A percentile compares a stretch with the other conserved stretches of the same genome.
These are phyloP conservation scores for Acanthisitta chloris DNA, from an alignment of 2,113 vertebrate genomes.

Conservation along the genomic window DNA sequence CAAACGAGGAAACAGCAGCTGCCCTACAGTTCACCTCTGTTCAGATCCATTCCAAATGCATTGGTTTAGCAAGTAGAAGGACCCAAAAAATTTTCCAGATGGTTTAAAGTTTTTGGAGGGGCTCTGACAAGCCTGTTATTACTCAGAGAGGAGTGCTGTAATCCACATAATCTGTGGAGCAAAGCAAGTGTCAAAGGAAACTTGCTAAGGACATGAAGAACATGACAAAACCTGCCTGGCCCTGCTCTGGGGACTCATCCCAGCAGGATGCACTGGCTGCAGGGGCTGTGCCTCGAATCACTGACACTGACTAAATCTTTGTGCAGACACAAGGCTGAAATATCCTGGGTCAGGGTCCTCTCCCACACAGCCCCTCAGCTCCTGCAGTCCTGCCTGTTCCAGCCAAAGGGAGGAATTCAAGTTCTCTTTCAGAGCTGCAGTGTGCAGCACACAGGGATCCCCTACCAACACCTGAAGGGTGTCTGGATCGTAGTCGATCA, in stretches of 20 bases:
- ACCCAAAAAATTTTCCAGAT: neutral
- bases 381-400: neutral
- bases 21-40: neutral
- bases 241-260: neutral
- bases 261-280: neutral
- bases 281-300: neutral
- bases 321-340: accelerated
- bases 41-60: neutral
- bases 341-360: neutral
- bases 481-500: constrained; percentile 82
- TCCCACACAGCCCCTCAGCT: neutral
- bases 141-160: neutral
- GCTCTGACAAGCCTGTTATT: neutral
- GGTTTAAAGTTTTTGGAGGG: neutral
- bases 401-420: neutral
- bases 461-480: constrained; percentile 86
- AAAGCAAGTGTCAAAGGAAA: neutral
- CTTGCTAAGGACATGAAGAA: neutral
- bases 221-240: neutral
- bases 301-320: neutral
- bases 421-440: neutral
- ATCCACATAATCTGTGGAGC: neutral
- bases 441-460: neutral
- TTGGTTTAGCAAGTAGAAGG: neutral
- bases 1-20: neutral